Evolutionary conservation across 1,140 invertebrate species (phyloP).

Genomic region (Globodera ellingtonae): DNA sequence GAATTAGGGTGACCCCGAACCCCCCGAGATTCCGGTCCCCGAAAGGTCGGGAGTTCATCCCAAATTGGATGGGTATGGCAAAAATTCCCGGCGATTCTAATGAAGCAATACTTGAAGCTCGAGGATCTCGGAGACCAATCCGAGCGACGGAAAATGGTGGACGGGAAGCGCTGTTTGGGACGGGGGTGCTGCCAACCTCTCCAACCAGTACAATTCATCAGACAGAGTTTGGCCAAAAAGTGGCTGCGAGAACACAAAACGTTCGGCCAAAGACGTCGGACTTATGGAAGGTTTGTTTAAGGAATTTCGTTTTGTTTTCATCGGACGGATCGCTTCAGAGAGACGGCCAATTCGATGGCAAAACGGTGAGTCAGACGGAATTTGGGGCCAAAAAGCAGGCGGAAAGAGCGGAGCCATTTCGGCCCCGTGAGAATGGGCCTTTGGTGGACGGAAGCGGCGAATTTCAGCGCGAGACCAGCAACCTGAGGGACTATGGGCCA

Average conservation of each 20-base stretch:
- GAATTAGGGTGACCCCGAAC: too few relatives aligned
- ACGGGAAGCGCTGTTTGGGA: not conserved
- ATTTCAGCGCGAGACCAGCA: slow-evolving; percentile 29
- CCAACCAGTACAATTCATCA: slow-evolving; percentile 12
- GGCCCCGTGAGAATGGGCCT: slow-evolving; percentile 20
- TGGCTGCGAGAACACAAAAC: slow-evolving; percentile 2
- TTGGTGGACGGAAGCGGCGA: slow-evolving; percentile 15
- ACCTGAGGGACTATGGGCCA: slow-evolving; percentile 21
- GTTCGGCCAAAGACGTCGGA: slow-evolving; percentile 28
- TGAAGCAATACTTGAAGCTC: not conserved
- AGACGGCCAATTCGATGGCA: slow-evolving; percentile 8
- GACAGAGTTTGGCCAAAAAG: slow-evolving; percentile 19
- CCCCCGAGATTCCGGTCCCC: too few relatives aligned
- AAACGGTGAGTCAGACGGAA: slow-evolving; percentile 19
- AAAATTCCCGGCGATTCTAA: not conserved
- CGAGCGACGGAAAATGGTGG: not conserved
- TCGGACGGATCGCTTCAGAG: not conserved
- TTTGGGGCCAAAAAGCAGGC: slow-evolving; percentile 10
- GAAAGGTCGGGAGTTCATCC: too few relatives aligned
- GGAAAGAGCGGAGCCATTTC: slow-evolving; percentile 19
- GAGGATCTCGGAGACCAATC: not conserved
- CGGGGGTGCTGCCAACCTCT: not conserved
- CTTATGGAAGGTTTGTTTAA: slow-evolving; percentile 28
- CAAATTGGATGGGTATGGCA: too few relatives aligned
- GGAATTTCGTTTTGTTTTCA: not conserved